phyloP scores from a whole-genome alignment of 2,888 invertebrate species.

The Dynastes maya region DNA sequence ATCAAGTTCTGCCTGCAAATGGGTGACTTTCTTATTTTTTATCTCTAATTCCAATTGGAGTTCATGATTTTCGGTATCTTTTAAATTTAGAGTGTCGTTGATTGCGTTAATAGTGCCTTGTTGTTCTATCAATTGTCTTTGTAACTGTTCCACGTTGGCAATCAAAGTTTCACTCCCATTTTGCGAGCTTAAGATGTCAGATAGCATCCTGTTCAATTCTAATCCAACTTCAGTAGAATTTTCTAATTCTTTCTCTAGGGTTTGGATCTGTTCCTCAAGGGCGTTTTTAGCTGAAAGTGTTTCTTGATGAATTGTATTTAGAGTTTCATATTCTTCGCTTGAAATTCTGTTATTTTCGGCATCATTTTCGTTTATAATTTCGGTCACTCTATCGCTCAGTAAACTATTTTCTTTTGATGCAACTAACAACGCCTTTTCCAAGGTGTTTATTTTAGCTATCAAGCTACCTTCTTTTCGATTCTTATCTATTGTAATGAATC shows the following conservation, averaged over 20 bases:
- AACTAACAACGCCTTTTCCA: slow-evolving; percentile 77
- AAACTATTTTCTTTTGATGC: slow-evolving; percentile 78
- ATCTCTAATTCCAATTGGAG: slow-evolving; percentile 69
- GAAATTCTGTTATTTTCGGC: slow-evolving; percentile 63
- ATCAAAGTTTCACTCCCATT: slow-evolving; percentile 77
- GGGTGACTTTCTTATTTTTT: slow-evolving; percentile 66
- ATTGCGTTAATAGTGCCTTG: slow-evolving; percentile 74
- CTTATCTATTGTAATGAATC: slow-evolving; percentile 86
- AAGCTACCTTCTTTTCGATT: slow-evolving; percentile 80
- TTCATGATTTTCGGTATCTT: slow-evolving; percentile 74
- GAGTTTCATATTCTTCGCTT: slow-evolving; percentile 76
- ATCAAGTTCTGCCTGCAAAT: slow-evolving; percentile 67
- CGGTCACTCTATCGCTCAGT: slow-evolving; percentile 73
- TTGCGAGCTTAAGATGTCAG: slow-evolving; percentile 79
- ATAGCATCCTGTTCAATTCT: slow-evolving; percentile 80
- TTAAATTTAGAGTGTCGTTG: slow-evolving; percentile 72
- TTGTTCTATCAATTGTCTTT: slow-evolving; percentile 78
- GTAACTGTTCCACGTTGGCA: slow-evolving; percentile 78
- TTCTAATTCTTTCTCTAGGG: slow-evolving; percentile 83
- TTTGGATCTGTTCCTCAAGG: slow-evolving; percentile 79
- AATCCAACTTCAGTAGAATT: slow-evolving; percentile 86
- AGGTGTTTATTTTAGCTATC: slow-evolving; percentile 78
- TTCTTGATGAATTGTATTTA: slow-evolving; percentile 78
- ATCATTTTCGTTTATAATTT: slow-evolving; percentile 47
- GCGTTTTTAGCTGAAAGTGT: slow-evolving; percentile 67